Base-by-base conservation (phyloP, 1,140 invertebrate genomes). In the Drosophila pruinosa region DNA sequence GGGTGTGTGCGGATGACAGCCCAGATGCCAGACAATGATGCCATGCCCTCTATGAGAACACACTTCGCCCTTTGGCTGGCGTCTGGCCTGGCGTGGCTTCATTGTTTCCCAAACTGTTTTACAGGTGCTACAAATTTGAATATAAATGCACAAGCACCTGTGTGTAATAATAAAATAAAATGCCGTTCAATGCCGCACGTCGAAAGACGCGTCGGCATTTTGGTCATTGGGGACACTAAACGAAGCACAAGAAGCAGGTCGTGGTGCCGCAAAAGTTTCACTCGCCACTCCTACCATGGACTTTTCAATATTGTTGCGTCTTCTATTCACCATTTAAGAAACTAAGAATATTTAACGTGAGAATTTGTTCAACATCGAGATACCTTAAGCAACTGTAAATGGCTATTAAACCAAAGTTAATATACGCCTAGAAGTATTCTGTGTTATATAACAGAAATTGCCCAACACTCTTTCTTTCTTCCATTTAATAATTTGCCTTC, bases 41-140 rank as follows among this genome's bases (percentile, higher is more conserved):
- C 41, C 70, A 79, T 50, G 64, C 68, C 76, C 73, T 57, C 28
- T 41, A 26, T 12, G 6, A 14, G 41, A 6, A 45, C 41, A 45
- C 19, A 19, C 1, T 48, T 15, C 24, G 45, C 24, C 45, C 45
- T 64, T 57, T 43, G 62, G 54, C 69, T 24, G 52, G 19, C 57
- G 71, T 52, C 79, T 75, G 50, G 31, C n/a, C 10, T 22, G 41
- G 62, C 62, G 79, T 57, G 72, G 80, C 77, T 81, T 85, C 72
- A 86, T 85, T 88, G 77, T 85, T 81, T 85, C 28, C 36, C 61
- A 74, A 86, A 80, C 77, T 88, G 82, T 75, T 85, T 81, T 81
- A 81, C 81, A 88, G 82, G 74, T 86, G 81, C 78, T 86, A 82
- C 81, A 86, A 88, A 86, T 86, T 86, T 86, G 74, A 88, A 85